These are phyloP conservation scores for Batillaria attramentaria DNA, from an alignment of 1,140 invertebrate genomes.

Conservation along the genomic window DNA sequence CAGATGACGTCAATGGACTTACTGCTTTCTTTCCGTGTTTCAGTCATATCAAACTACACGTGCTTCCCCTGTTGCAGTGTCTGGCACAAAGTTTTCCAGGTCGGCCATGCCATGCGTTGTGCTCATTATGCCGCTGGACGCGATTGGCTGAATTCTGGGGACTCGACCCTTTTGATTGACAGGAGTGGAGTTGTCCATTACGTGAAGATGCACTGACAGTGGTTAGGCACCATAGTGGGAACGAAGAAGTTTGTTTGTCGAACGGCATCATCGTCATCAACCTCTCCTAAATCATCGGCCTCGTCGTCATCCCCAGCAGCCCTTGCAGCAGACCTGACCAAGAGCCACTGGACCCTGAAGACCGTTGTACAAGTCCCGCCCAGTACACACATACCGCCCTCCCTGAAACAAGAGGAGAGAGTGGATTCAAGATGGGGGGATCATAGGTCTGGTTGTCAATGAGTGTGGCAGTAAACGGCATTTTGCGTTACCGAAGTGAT, in stretches of 20 bases:
- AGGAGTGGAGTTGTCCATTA: too few species aligned
- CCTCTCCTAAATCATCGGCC: neutral
- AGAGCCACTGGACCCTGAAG: constrained; percentile 24
- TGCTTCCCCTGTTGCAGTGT: too few species aligned
- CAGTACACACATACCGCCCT: constrained; percentile 21
- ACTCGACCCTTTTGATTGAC: too few species aligned
- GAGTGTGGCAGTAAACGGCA: neutral
- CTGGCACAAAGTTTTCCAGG: too few species aligned
- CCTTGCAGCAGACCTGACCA: neutral
- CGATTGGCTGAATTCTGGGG: too few species aligned
- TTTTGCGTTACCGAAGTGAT: neutral
- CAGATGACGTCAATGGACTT: too few species aligned
- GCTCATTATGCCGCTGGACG: too few species aligned
- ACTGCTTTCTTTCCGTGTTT: too few species aligned
- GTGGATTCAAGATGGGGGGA: neutral
- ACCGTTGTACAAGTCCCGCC: neutral
- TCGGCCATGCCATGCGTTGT: too few species aligned
- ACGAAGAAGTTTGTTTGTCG: neutral
- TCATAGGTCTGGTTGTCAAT: neutral
- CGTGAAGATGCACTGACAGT: constrained; percentile 26
- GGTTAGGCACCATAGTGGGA: constrained; percentile 23
- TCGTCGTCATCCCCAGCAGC: neutral
- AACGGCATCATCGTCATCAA: neutral
- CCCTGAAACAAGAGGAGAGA: neutral
- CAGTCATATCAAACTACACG: too few species aligned